These are phyloP conservation scores for Echiichthys vipera DNA, from an alignment of 2,797 vertebrate species.

Conservation along the genomic window DNA sequence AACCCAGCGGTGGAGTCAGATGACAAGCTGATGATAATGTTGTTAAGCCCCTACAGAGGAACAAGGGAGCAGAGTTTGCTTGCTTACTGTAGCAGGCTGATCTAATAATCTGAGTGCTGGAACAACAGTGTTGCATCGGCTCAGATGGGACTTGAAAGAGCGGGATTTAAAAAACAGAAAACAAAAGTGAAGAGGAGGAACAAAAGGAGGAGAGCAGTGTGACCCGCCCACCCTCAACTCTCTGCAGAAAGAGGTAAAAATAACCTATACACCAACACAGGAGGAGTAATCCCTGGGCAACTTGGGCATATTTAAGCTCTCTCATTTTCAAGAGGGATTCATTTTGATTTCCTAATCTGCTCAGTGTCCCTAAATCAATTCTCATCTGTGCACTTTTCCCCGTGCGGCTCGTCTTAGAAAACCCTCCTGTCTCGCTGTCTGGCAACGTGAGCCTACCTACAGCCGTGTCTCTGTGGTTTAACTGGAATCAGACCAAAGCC, in stretches of 20 bases:
- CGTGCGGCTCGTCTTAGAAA: constrained; percentile 41
- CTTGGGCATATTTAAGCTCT: constrained; percentile 79
- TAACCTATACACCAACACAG: constrained; percentile 50
- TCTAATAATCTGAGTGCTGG: constrained; percentile 60
- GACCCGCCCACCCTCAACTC: constrained; percentile 55
- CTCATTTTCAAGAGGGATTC: constrained; percentile 80
- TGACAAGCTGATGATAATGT: constrained; percentile 67
- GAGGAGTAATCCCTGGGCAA: constrained; percentile 69
- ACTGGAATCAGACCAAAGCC: constrained; percentile 16
- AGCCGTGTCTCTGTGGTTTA: constrained; percentile 30
- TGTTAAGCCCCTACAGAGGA: constrained; percentile 55
- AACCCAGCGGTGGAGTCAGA: constrained; percentile 65
- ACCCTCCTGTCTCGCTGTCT: constrained; percentile 59
- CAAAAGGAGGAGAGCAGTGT: constrained; percentile 59
- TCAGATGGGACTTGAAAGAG: constrained; percentile 49
- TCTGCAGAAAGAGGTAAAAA: constrained; percentile 60
- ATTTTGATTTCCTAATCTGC: constrained; percentile 76
- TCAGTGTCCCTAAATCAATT: constrained; percentile 74
- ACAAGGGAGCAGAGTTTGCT: constrained; percentile 51
- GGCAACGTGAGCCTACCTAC: constrained; percentile 33
- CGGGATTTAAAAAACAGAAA: constrained; percentile 46
- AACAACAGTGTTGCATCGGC: constrained; percentile 41
- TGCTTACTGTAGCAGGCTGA: constrained; percentile 55
- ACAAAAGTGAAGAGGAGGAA: constrained; percentile 52
- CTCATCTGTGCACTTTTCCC: constrained; percentile 68